Percentiles rank a stretch among this genome's conserved stretches.
These are phyloP conservation scores for Enoplosus armatus DNA, from an alignment of 2,797 vertebrate species.

Conservation along the genomic window DNA sequence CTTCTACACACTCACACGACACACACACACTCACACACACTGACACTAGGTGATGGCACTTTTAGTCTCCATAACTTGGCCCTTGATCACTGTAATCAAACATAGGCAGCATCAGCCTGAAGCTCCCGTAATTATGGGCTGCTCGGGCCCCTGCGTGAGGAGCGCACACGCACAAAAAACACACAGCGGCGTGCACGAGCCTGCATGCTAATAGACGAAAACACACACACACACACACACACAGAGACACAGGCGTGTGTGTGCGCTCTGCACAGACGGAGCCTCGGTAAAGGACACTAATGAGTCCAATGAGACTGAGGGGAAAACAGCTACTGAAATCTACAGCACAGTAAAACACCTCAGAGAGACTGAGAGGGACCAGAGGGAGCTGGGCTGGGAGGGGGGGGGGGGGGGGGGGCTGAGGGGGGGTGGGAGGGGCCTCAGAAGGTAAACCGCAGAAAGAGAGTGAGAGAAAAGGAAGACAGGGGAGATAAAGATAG, in stretches of 20 bases:
- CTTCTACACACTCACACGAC: conserved; percentile 13
- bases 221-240: conserved; percentile 24
- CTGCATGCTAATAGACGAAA: conserved; percentile 37
- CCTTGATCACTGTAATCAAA: conserved; percentile 86
- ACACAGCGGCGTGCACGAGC: conserved; percentile 26
- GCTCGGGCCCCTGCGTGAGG: conserved; percentile 50
- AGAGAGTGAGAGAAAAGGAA: conserved; percentile 12
- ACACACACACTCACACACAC: conserved; percentile 19
- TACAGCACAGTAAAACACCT: conserved; percentile 74
- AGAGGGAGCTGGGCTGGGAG: conserved; percentile 5
- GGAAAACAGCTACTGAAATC: conserved; percentile 76
- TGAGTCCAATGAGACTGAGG: conserved; percentile 83
- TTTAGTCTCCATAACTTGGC: conserved; percentile 76
- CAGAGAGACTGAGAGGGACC: conserved; percentile 50
- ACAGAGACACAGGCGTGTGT: conserved; percentile 10
- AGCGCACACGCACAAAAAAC: conserved; percentile 11
- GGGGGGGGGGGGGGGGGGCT: background rate
- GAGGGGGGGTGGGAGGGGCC: background rate
- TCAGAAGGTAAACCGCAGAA: conserved; percentile 29
- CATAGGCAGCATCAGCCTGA: conserved; percentile 75
- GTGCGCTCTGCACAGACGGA: conserved; percentile 61
- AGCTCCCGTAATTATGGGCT: conserved; percentile 79
- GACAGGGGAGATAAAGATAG: conserved; percentile 31
- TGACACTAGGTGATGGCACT: conserved; percentile 66
- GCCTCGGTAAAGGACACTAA: conserved; percentile 80